phyloP scores from a whole-genome alignment of 64 coral and sea anemone genomes.

The Dendrophyllia cribrosa region DNA sequence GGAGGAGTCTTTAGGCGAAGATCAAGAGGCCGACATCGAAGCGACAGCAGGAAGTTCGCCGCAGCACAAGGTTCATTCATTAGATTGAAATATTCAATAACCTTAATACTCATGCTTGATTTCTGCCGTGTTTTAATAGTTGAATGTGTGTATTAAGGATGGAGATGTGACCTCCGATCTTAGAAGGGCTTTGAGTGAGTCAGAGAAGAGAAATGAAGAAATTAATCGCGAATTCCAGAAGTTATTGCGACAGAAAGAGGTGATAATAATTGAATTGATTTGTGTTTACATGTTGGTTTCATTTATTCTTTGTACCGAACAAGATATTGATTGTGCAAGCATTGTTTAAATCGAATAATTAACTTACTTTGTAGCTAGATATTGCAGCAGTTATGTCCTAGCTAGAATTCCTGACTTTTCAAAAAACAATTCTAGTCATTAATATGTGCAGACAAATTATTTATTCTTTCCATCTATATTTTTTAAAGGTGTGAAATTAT shows the following conservation, averaged over 20 bases:
- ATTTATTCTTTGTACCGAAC: not conserved
- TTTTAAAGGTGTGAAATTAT: too few relatives aligned
- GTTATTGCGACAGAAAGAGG: slow-evolving; percentile 74
- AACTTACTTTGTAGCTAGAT: too few relatives aligned
- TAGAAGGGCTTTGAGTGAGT: slow-evolving; percentile 52
- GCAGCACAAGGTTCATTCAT: slow-evolving; percentile 27
- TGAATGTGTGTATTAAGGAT: not conserved
- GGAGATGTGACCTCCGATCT: slow-evolving; percentile 29
- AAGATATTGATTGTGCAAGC: not conserved
- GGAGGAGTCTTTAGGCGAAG: slow-evolving; percentile 88
- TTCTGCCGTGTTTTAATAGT: not conserved
- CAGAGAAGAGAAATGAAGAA: slow-evolving; percentile 72
- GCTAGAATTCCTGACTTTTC: too few relatives aligned
- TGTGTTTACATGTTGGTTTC: not conserved
- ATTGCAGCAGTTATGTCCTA: too few relatives aligned
- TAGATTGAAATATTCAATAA: not conserved
- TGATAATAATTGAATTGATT: not conserved
- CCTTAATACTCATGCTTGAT: not conserved
- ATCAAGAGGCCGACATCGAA: slow-evolving; percentile 35
- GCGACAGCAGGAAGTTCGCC: slow-evolving; percentile 26
- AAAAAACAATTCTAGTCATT: too few relatives aligned
- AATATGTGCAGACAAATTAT: too few relatives aligned
- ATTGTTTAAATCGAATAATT: not conserved
- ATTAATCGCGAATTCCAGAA: slow-evolving; percentile 71
- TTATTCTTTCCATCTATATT: too few relatives aligned